These are phyloP conservation scores for Thamnophis sirtalis DNA, from an alignment of 2,113 vertebrate species.

Conservation along the genomic window DNA sequence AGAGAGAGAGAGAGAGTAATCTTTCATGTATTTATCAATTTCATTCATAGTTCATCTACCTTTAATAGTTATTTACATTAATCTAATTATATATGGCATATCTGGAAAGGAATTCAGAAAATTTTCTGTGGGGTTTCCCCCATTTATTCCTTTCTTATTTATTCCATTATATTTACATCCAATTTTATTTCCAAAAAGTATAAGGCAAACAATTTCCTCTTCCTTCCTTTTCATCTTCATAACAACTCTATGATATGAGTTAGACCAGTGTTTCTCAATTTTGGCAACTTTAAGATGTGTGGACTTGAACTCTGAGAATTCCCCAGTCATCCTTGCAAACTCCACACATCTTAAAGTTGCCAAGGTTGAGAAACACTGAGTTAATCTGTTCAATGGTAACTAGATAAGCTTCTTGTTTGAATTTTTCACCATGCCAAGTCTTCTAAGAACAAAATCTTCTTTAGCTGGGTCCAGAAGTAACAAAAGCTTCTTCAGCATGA, in stretches of 20 bases:
- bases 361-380: neutral
- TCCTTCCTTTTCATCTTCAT: neutral
- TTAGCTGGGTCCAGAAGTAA: neutral
- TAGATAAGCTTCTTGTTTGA: neutral
- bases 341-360: neutral
- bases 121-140: neutral
- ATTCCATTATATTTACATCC: neutral
- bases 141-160: neutral
- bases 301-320: neutral
- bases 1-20: rapidly evolving
- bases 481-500: neutral
- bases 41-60: neutral
- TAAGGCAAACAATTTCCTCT: neutral
- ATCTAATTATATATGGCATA: neutral
- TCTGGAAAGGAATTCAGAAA: neutral
- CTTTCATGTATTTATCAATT: neutral
- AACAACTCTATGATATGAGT: neutral
- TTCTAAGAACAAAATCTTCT: neutral
- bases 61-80: neutral
- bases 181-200: neutral
- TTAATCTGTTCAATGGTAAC: neutral
- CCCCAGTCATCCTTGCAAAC: neutral
- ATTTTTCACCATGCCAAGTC: neutral
- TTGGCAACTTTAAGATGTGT: neutral
- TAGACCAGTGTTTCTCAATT: neutral